Evolutionary conservation across 1,140 invertebrate species (phyloP).

Genomic region (Wasmannia auropunctata): DNA sequence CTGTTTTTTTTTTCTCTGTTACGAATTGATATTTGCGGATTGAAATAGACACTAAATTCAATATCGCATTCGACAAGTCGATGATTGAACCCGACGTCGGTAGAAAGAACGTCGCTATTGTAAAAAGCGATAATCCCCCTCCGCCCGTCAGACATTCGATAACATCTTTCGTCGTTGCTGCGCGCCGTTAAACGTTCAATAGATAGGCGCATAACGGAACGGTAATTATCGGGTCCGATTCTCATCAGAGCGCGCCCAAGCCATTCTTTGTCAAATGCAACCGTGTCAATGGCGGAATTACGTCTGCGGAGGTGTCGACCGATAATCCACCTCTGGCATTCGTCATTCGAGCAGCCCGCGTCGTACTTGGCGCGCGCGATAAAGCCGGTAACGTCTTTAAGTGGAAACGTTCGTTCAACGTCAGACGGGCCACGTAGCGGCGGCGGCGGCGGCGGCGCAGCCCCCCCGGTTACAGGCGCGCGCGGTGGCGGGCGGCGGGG

Average conservation of each 20-base stretch:
- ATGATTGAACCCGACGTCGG: conserved; percentile 19
- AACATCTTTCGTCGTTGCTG: not conserved
- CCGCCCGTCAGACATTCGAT: conserved; percentile 33
- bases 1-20: not conserved
- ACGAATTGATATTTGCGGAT: conserved; percentile 30
- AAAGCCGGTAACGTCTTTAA: conserved; percentile 76
- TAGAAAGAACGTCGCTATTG: not conserved
- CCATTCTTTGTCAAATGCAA: conserved; percentile 54
- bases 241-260: conserved; percentile 51
- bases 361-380: conserved; percentile 66
- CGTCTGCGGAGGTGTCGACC: conserved; percentile 67
- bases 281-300: conserved; percentile 63
- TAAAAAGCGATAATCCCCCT: conserved; percentile 44
- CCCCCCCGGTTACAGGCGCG: conserved; percentile 17
- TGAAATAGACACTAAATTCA: conserved; percentile 35
- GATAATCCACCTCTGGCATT: conserved; percentile 69
- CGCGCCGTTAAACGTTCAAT: conserved; percentile 37
- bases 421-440: conserved; percentile 69
- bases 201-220: conserved; percentile 35
- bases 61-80: conserved; percentile 33
- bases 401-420: conserved; percentile 80
- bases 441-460: conserved; percentile 8
- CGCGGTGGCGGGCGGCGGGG: conserved; percentile 51
- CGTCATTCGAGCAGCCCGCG: conserved; percentile 56
- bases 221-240: conserved; percentile 64